Percentiles rank a stretch among this genome's conserved stretches.
Conservation (phyloP, 2,888 invertebrate genomes). For the Ophion ventricosus region DNA sequence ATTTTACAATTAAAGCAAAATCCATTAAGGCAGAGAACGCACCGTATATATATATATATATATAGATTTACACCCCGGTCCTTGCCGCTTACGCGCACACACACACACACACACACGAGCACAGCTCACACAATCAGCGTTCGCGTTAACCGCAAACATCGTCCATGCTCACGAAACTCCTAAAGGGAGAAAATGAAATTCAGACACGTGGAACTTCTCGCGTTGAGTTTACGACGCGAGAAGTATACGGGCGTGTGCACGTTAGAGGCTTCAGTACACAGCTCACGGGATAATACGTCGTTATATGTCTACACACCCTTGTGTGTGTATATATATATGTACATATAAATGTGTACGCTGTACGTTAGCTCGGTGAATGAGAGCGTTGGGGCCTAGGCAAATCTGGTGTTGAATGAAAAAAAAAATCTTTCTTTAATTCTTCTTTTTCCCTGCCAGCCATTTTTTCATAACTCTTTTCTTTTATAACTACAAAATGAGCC, state of each 20-base stretch:
- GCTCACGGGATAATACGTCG: slow-evolving; percentile 52
- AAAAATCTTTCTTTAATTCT: too few species aligned
- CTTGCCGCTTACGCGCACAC: slow-evolving; percentile 40
- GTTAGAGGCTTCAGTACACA: slow-evolving; percentile 38
- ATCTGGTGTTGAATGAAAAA: too few species aligned
- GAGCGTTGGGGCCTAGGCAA: too few species aligned
- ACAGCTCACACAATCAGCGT: slow-evolving; percentile 58
- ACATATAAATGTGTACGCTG: too few species aligned
- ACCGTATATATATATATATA: background rate
- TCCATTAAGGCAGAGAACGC: slow-evolving; percentile 78
- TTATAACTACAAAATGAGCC: too few species aligned
- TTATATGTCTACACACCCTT: background rate
- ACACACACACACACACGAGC: slow-evolving; percentile 22
- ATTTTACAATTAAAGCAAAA: slow-evolving; percentile 81
- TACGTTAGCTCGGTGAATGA: too few species aligned
- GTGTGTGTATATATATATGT: too few species aligned
- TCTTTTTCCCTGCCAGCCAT: too few species aligned
- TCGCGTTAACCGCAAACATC: slow-evolving; percentile 70
- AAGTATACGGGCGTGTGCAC: slow-evolving; percentile 39
- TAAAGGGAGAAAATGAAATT: slow-evolving; percentile 69
- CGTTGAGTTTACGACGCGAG: slow-evolving; percentile 66
- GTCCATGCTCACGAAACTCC: slow-evolving; percentile 67
- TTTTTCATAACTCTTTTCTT: too few species aligned
- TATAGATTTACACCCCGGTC: slow-evolving; percentile 15
- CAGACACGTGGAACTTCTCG: slow-evolving; percentile 70